These are phyloP conservation scores for Hepsetus odoe DNA, from an alignment of 2,113 vertebrate genomes.

Conservation along the genomic window DNA sequence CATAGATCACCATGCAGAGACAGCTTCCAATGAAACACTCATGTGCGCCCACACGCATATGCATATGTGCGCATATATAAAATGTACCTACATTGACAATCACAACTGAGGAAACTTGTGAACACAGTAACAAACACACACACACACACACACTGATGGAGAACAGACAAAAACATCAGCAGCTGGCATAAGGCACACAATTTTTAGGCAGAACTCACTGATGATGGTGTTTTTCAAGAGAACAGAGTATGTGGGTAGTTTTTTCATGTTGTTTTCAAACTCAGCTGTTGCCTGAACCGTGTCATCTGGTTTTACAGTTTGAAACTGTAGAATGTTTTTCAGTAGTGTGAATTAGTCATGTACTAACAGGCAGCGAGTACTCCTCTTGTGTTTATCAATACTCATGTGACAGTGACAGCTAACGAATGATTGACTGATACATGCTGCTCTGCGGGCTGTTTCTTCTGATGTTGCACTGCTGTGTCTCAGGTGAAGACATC, in stretches of 20 bases:
- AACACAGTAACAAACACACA: background rate
- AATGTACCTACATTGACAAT: background rate
- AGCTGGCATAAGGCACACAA: conserved; percentile 55
- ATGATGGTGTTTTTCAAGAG: conserved; percentile 33
- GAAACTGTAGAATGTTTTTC: conserved; percentile 1
- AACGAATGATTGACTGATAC: conserved; percentile 19
- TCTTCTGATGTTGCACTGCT: conserved; percentile 4
- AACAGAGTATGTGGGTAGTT: conserved; percentile 24
- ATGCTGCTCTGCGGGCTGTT: conserved; percentile 3
- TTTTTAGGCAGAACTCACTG: conserved; percentile 21
- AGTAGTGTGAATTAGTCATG: conserved; percentile 15
- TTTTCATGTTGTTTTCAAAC: conserved; percentile 45
- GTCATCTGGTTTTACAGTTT: background rate
- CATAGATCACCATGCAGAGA: background rate
- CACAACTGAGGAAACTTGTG: background rate
- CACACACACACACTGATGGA: background rate
- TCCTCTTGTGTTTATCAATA: conserved; percentile 23
- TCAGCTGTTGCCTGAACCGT: conserved; percentile 27
- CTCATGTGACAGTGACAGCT: background rate
- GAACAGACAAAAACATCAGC: conserved; percentile 48
- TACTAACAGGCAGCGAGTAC: background rate
- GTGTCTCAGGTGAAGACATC: conserved; percentile 31
- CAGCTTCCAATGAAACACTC: conserved; percentile 5
- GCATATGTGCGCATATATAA: too few relatives aligned
- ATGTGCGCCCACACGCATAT: background rate